Evolutionary conservation across 2,888 invertebrate genomes (phyloP).

Genomic region (Eumacrocentrus americanus): DNA sequence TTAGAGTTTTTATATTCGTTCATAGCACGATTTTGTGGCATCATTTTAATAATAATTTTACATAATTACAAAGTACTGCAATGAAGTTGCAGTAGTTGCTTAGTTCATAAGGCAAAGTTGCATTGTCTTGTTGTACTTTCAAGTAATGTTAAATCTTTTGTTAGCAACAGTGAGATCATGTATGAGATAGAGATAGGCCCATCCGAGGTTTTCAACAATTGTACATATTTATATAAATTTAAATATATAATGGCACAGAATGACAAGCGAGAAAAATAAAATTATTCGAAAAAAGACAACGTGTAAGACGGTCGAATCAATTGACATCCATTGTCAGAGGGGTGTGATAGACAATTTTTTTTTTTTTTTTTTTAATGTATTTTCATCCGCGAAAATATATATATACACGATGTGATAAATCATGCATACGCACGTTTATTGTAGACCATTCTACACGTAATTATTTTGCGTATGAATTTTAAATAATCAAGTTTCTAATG

Average conservation of each 20-base stretch:
- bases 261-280: slow-evolving; percentile 14
- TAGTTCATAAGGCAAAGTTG: slow-evolving; percentile 10
- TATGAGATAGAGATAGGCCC: slow-evolving; percentile 5
- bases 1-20: neutral
- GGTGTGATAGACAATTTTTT: slow-evolving; percentile 21
- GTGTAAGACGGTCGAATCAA: slow-evolving; percentile 9
- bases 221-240: slow-evolving; percentile 31
- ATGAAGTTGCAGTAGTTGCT: slow-evolving; percentile 5
- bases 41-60: slow-evolving; percentile 46
- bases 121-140: slow-evolving; percentile 7
- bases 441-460: neutral
- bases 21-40: slow-evolving; percentile 33
- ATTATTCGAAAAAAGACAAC: neutral
- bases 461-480: slow-evolving; percentile 29
- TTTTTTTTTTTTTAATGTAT: slow-evolving; percentile 34
- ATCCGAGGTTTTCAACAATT: slow-evolving; percentile 22
- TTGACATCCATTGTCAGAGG: slow-evolving; percentile 18
- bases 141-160: slow-evolving; percentile 22
- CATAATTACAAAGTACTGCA: slow-evolving; percentile 23
- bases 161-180: slow-evolving; percentile 16
- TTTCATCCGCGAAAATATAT: slow-evolving; percentile 37
- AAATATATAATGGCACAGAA: slow-evolving; percentile 26
- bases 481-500: slow-evolving; percentile 28
- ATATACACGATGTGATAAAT: slow-evolving; percentile 44
- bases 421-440: neutral